Conservation (phyloP, 2,113 vertebrate species). For the Catagonus wagneri region DNA sequence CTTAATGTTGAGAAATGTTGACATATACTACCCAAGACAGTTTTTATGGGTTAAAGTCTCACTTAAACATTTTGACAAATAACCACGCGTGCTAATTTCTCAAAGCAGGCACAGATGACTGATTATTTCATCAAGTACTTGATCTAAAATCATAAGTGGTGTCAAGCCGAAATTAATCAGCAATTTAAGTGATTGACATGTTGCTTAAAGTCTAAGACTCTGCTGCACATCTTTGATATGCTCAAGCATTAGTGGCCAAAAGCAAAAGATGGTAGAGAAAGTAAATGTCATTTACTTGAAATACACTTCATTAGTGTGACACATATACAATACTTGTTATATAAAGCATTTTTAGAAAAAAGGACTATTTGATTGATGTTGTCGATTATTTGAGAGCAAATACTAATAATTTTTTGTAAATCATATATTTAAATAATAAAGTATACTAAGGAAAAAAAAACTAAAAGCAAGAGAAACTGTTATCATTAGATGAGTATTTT, state of each 20-base stretch:
- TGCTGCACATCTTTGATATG: constrained; percentile 54
- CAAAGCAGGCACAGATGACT: constrained; percentile 68
- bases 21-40: constrained; percentile 46
- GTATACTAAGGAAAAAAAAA: neutral
- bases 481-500: neutral
- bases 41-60: constrained; percentile 52
- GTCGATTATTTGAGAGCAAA: neutral
- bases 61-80: constrained; percentile 77
- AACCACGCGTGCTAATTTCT: constrained; percentile 71
- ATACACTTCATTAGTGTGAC: constrained; percentile 6
- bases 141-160: constrained; percentile 73
- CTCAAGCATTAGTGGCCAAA: constrained; percentile 33
- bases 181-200: constrained; percentile 79
- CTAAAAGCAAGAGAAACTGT: neutral
- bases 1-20: constrained; percentile 58
- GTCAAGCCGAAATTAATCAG: constrained; percentile 77
- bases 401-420: neutral
- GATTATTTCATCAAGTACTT: constrained; percentile 80
- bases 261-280: constrained; percentile 10
- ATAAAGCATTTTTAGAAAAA: neutral
- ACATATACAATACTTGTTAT: neutral
- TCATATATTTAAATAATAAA: neutral
- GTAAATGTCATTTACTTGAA: neutral
- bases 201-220: constrained; percentile 49
- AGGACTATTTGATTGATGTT: neutral